These are phyloP conservation scores for Heliconius himera DNA, from an alignment of 1,140 invertebrate genomes.

Conservation along the genomic window DNA sequence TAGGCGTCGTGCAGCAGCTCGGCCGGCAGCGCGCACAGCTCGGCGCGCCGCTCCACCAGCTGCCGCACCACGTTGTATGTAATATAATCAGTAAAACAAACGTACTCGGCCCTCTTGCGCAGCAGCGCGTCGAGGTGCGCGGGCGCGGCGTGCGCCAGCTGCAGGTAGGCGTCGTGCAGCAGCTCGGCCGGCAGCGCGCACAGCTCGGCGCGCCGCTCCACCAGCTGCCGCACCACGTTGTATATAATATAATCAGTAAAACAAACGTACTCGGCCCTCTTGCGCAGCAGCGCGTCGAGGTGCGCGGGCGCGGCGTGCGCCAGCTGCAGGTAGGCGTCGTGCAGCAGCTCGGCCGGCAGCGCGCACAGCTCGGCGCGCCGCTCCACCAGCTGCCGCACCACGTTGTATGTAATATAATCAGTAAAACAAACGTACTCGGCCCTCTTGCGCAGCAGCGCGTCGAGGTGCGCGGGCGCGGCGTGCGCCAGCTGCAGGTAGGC, in stretches of 20 bases:
- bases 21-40: conserved; percentile 89
- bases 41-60: conserved; percentile 90
- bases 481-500: conserved; percentile 93
- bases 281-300: conserved; percentile 85
- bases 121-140: conserved; percentile 88
- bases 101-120: conserved; percentile 74
- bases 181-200: conserved; percentile 90
- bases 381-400: conserved; percentile 91
- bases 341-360: conserved; percentile 89
- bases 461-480: conserved; percentile 89
- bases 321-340: conserved; percentile 92
- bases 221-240: conserved; percentile 91
- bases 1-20: conserved; percentile 93
- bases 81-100: too few relatives aligned
- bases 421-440: conserved; percentile 61
- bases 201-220: conserved; percentile 89
- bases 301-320: conserved; percentile 91
- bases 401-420: too few relatives aligned
- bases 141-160: conserved; percentile 92
- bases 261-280: conserved; percentile 67
- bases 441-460: conserved; percentile 83
- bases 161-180: conserved; percentile 91
- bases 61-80: conserved; percentile 91
- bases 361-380: conserved; percentile 89
- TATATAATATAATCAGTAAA: too few relatives aligned